These are phyloP conservation scores for Drosophila arizonae DNA, from an alignment of 1,140 invertebrate genomes.

Conservation along the genomic window DNA sequence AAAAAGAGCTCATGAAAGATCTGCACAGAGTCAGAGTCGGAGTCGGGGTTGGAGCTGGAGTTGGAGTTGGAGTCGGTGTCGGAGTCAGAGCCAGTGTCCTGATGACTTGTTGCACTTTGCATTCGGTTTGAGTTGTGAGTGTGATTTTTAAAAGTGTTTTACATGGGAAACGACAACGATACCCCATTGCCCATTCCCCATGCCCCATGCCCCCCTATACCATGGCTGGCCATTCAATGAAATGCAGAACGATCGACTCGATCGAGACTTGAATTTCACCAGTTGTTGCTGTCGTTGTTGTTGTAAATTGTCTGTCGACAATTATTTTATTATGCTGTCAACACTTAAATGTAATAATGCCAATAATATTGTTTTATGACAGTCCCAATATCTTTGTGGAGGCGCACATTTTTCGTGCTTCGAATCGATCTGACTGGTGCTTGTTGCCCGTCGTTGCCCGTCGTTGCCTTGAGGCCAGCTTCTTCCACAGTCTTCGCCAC, in stretches of 20 bases:
- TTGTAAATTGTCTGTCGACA: constrained; percentile 80
- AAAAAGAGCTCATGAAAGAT: constrained; percentile 65
- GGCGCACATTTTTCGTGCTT: constrained; percentile 61
- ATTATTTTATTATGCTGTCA: constrained; percentile 83
- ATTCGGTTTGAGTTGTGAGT: constrained; percentile 79
- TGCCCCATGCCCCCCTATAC: not conserved
- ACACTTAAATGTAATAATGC: constrained; percentile 83
- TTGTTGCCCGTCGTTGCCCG: constrained; percentile 10
- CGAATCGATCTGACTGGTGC: constrained; percentile 37
- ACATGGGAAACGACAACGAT: constrained; percentile 78
- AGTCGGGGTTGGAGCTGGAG: constrained; percentile 26
- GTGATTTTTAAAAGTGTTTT: constrained; percentile 82
- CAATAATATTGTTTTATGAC: constrained; percentile 83
- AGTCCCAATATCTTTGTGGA: constrained; percentile 75
- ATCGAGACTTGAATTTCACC: constrained; percentile 34
- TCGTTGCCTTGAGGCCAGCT: constrained; percentile 43
- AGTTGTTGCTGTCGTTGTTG: constrained; percentile 33
- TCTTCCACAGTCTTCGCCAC: constrained; percentile 21
- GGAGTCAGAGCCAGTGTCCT: constrained; percentile 28
- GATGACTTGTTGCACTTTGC: constrained; percentile 76
- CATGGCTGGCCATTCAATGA: not conserved
- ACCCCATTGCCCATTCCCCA: constrained; percentile 16
- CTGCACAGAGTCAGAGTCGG: constrained; percentile 53
- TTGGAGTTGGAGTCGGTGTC: not conserved
- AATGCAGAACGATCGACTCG: constrained; percentile 33